Conservation (phyloP, 2,797 vertebrate species). For the Acrossocheilus wenchowensis region DNA sequence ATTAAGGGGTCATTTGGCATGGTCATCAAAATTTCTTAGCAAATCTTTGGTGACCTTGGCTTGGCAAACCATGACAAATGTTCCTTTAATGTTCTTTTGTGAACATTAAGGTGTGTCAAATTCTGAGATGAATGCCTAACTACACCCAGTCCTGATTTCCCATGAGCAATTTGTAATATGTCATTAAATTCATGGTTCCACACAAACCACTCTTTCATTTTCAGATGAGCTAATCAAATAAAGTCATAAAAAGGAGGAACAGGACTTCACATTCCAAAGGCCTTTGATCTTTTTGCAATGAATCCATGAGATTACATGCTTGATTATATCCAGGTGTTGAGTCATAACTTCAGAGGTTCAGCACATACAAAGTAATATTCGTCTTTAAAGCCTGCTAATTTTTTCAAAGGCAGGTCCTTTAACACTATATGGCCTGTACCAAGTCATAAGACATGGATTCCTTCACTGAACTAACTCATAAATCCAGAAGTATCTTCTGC, state of each 20-base stretch:
- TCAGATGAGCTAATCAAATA: slow-evolving; percentile 62
- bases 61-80: slow-evolving; percentile 7
- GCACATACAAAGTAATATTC: slow-evolving; percentile 33
- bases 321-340: slow-evolving; percentile 66
- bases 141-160: slow-evolving; percentile 28
- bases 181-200: slow-evolving; percentile 45
- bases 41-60: neutral
- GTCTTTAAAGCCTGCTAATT: slow-evolving; percentile 44
- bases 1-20: neutral
- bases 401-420: slow-evolving; percentile 43
- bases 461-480: neutral
- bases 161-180: slow-evolving; percentile 43
- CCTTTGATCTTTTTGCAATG: slow-evolving; percentile 68
- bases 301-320: slow-evolving; percentile 62
- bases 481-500: neutral
- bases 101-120: slow-evolving; percentile 37
- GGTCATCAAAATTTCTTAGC: neutral
- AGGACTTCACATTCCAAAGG: slow-evolving; percentile 52
- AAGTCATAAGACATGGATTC: slow-evolving; percentile 9
- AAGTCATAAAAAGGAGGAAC: slow-evolving; percentile 61
- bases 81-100: slow-evolving; percentile 34
- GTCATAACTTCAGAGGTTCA: slow-evolving; percentile 57
- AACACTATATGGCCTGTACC: slow-evolving; percentile 1
- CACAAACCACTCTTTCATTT: slow-evolving; percentile 49
- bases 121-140: slow-evolving; percentile 27